A percentile compares a stretch with the other conserved stretches of the same genome.
These are phyloP conservation scores for Martes flavigula DNA, from an alignment of 2,797 vertebrate species.

Conservation along the genomic window DNA sequence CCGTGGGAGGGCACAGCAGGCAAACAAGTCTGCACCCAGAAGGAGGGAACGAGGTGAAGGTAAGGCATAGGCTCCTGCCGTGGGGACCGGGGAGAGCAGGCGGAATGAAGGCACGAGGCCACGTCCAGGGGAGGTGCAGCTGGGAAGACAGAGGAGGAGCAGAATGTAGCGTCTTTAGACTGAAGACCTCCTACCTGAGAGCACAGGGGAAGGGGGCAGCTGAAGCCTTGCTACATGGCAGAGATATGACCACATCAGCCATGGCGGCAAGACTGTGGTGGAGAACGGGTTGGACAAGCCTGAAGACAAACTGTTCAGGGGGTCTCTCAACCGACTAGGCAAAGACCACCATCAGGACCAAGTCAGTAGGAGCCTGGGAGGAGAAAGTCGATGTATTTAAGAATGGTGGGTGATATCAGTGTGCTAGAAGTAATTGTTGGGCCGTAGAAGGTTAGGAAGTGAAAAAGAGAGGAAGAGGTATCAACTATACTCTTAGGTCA, in stretches of 20 bases:
- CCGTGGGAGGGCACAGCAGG: accelerated
- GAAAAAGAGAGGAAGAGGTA: background rate
- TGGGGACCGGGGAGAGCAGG: accelerated
- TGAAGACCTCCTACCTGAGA: background rate
- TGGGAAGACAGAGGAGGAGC: background rate
- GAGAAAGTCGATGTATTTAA: accelerated
- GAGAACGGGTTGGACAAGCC: too few relatives aligned
- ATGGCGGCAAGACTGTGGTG: too few relatives aligned
- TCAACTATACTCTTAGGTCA: background rate
- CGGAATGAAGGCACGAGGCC: accelerated
- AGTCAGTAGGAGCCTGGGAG: background rate
- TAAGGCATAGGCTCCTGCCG: accelerated
- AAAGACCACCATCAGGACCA: background rate
- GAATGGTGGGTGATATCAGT: background rate
- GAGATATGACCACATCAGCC: accelerated
- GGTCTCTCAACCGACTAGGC: background rate
- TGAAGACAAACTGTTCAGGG: too few relatives aligned
- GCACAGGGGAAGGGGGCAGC: background rate
- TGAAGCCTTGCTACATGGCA: accelerated
- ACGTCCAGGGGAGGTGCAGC: background rate
- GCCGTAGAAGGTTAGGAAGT: background rate
- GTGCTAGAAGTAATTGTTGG: background rate
- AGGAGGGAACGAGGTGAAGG: too few relatives aligned
- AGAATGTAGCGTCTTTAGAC: accelerated
- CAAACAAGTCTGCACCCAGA: accelerated